Percentiles rank a stretch among this genome's conserved stretches.
Conservation (phyloP, 2,113 vertebrate species). For the Oplegnathus fasciatus region DNA sequence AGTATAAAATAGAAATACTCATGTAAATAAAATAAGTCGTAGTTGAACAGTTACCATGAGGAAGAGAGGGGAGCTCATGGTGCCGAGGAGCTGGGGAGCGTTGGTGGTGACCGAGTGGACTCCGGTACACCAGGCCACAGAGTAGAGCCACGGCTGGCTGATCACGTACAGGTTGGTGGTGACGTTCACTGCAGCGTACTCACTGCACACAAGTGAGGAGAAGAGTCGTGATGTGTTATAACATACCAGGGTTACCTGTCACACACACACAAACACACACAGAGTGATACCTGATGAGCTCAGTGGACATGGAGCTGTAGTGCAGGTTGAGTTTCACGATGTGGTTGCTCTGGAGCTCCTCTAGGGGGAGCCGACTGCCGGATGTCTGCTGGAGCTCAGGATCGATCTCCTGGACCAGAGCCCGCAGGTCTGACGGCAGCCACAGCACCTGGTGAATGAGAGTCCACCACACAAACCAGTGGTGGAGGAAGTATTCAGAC, state of each 20-base stretch:
- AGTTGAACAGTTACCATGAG: conserved; percentile 86
- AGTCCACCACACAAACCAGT: background rate
- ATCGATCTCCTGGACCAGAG: conserved; percentile 80
- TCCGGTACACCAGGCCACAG: conserved; percentile 92
- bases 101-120: conserved; percentile 94
- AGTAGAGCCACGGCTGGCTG: conserved; percentile 93
- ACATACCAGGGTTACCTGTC: background rate
- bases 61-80: conserved; percentile 85
- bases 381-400: conserved; percentile 87
- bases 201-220: conserved; percentile 11
- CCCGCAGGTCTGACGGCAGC: conserved; percentile 82
- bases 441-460: conserved; percentile 86
- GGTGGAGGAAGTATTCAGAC: too few species aligned
- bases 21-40: too few species aligned
- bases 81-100: conserved; percentile 81
- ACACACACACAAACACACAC: background rate
- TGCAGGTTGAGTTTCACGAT: conserved; percentile 89
- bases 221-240: background rate
- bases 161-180: conserved; percentile 92
- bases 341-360: conserved; percentile 80
- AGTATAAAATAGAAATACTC: background rate
- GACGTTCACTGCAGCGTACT: conserved; percentile 88
- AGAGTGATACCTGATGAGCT: conserved; percentile 83
- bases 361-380: conserved; percentile 77
- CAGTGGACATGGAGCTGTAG: conserved; percentile 86